These are phyloP conservation scores for Lamprotornis superbus DNA, from an alignment of 2,113 vertebrate species.

Conservation along the genomic window DNA sequence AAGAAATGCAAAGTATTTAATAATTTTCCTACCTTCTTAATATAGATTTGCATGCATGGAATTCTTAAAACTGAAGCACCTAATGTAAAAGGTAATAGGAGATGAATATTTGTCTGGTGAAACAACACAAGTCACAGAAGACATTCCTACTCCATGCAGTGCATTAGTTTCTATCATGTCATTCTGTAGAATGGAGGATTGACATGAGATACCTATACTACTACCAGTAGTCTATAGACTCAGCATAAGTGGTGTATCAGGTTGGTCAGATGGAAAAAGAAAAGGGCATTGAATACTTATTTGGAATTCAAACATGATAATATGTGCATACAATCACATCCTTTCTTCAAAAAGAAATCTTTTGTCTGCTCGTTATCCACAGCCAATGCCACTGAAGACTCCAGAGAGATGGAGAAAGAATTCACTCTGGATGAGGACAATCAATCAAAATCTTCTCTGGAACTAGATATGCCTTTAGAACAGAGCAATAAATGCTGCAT, in stretches of 20 bases:
- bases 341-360: slow-evolving; percentile 1
- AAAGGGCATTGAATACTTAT: background rate
- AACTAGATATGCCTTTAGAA: slow-evolving; percentile 32
- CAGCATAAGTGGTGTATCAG: background rate
- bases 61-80: background rate
- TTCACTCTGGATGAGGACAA: slow-evolving; percentile 33
- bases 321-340: background rate
- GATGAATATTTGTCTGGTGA: background rate
- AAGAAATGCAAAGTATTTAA: background rate
- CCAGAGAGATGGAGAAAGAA: background rate
- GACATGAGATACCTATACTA: background rate
- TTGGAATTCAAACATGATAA: background rate
- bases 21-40: background rate
- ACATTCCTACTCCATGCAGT: background rate
- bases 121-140: background rate
- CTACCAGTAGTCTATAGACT: background rate
- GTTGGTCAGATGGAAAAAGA: background rate
- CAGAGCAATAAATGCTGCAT: slow-evolving; percentile 42
- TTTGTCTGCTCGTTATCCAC: background rate
- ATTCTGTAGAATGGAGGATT: background rate
- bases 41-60: background rate
- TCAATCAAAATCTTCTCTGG: slow-evolving; percentile 54
- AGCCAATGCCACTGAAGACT: background rate
- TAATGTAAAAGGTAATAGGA: background rate
- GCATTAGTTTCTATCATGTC: background rate